Base-by-base conservation (phyloP, 2,113 vertebrate species). In the Cinclus cinclus region DNA sequence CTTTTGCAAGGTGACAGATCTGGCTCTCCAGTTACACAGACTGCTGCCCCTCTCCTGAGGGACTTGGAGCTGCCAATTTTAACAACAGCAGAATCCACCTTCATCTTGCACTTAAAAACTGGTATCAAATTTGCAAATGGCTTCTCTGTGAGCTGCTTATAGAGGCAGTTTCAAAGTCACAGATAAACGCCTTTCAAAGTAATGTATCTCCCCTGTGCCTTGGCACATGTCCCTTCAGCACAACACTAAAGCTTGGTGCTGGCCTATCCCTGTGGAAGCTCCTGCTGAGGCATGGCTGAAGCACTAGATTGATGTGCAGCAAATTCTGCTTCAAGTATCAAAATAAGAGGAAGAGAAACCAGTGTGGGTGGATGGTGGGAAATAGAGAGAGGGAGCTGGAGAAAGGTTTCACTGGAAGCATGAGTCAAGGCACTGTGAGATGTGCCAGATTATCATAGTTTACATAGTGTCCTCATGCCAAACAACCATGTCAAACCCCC, bases 381-480 rank as follows among this genome's bases (percentile, higher is more conserved):
- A 89, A 75, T 5, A 39, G 35, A 76, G 35, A 76, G 28, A 78
- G 21, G 19, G 69, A 86, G 64, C 52, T 47, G 35, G 20, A 64
- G 73, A 78, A 74, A 80, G 5, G 19, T 69, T 75, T 85, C 8
- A 0, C 76, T 88, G 60, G 69, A 77, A 69, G 60, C 47, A 9
- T 30, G 79, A 95, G 83, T 93, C 79, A 75, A 62, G 37, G 59
- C 30, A 6, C n/a, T 33, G 80, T 0, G 23, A 94, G 65, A 56
- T 25, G 58, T 18, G 35, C 8, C 5, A 62, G 79, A 41, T 42
- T 80, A 47, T 56, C 93, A 92, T 94, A 96, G 79, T 60, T 94
- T 70, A 83, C 95, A 94, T 92, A 83, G 83, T 1, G 79, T 95
- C 79, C 94, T 56, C 82, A 64, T 86, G 88, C 85, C 83, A 93